These are phyloP conservation scores for Drosophila sucinea DNA, from an alignment of 1,140 invertebrate genomes.

Conservation along the genomic window DNA sequence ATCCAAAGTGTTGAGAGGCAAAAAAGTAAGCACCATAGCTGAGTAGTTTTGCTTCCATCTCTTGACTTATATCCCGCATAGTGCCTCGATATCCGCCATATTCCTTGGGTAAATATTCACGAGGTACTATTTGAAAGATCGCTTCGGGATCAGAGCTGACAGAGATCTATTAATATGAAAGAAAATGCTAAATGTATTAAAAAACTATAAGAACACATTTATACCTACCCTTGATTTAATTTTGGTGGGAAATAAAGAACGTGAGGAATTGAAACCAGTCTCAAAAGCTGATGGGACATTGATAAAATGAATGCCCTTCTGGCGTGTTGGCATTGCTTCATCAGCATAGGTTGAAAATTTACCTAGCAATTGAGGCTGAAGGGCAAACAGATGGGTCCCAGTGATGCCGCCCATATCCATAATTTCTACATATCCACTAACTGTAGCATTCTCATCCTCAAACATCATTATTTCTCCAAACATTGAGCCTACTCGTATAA, in stretches of 20 bases:
- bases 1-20: conserved; percentile 84
- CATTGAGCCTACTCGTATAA: conserved; percentile 76
- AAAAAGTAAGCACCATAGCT: conserved; percentile 83
- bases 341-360: conserved; percentile 84
- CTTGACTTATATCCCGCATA: conserved; percentile 82
- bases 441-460: conserved; percentile 81
- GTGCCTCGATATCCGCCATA: conserved; percentile 84
- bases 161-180: conserved; percentile 64
- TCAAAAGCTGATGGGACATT: conserved; percentile 84
- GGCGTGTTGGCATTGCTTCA: conserved; percentile 85
- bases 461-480: conserved; percentile 82
- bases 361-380: conserved; percentile 84
- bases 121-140: conserved; percentile 83
- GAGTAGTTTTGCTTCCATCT: conserved; percentile 84
- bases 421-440: conserved; percentile 78
- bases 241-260: conserved; percentile 80
- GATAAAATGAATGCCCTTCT: conserved; percentile 84
- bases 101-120: conserved; percentile 84
- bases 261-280: conserved; percentile 83
- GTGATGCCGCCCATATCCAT: conserved; percentile 83
- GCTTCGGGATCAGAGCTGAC: conserved; percentile 75
- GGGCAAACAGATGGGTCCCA: conserved; percentile 83
- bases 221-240: conserved; percentile 62
- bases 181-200: too few species aligned
- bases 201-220: not conserved